Conservation (phyloP, 2,888 invertebrate species). For the Melanotus villosus region DNA sequence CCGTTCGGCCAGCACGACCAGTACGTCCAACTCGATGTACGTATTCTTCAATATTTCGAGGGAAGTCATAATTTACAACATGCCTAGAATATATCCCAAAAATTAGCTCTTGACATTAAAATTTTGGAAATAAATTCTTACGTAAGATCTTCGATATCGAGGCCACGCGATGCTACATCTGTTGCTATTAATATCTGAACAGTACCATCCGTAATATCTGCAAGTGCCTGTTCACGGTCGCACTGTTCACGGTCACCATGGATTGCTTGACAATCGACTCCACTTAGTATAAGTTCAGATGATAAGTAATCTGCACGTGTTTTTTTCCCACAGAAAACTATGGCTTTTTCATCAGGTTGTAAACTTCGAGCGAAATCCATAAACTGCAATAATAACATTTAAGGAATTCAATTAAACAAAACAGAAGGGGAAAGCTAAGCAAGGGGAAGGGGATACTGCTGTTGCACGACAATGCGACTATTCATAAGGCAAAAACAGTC, state of each 20-base stretch:
- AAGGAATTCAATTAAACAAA: constrained; percentile 74
- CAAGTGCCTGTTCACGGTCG: constrained; percentile 86
- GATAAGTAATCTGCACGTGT: constrained; percentile 86
- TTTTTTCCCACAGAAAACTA: constrained; percentile 93
- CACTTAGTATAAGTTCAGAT: constrained; percentile 81
- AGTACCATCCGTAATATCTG: constrained; percentile 84
- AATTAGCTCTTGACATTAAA: neutral
- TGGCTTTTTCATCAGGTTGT: constrained; percentile 84
- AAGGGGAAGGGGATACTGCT: too few relatives aligned
- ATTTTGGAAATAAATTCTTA: constrained; percentile 61
- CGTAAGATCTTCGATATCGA: constrained; percentile 92
- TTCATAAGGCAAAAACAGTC: too few relatives aligned
- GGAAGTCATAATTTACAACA: constrained; percentile 95
- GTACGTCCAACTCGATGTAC: constrained; percentile 97
- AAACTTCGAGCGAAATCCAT: constrained; percentile 80
- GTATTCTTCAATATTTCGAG: constrained; percentile 95
- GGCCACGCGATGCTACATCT: constrained; percentile 94
- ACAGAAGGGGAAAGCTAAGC: too few relatives aligned
- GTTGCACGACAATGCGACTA: too few relatives aligned
- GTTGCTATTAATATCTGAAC: constrained; percentile 92
- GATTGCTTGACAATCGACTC: constrained; percentile 82
- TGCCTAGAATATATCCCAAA: constrained; percentile 70
- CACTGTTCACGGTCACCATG: constrained; percentile 89
- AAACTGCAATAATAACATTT: constrained; percentile 66
- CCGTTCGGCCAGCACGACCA: constrained; percentile 90